Base-by-base conservation (phyloP, 2,797 vertebrate genomes). In the Echiichthys vipera region DNA sequence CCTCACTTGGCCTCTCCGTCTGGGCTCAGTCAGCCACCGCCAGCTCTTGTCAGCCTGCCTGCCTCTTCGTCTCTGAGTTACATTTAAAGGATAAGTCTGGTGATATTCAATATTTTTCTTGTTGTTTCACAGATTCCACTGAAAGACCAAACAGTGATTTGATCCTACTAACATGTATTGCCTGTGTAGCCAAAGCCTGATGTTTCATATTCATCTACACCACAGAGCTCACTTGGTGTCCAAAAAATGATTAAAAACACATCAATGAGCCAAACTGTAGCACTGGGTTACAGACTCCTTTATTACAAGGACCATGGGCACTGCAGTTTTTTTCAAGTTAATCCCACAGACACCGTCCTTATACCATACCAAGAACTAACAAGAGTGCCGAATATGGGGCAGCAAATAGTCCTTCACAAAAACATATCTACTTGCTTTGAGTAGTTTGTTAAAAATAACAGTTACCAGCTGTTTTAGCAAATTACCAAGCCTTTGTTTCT, bases 1-100 rank as follows among this genome's bases (percentile, higher is more conserved):
- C 77, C 80, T 76, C 71, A 84, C 79, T 89, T 83, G 84, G 86
- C 80, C 85, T 84, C 83, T 75, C 64, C 47, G 82, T 69, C 89
- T 88, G 83, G 47, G 64, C 73, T 84, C 67, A 82, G 77, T 84
- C 75, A 83, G 68, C 34, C 57, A 63, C 63, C 12, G 25, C 64
- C 45, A 14, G 57, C 75, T 63, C 65, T 70, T 67, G 75, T 78
- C 74, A 67, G 54, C 74, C 59, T 2, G 20, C 47, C 39, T 59
- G 58, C 43, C 50, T 49, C 40, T 66, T 66, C 65, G 55, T 77
- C 46, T 74, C 53, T 55, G 8, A 66, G 36, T 76, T 50, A 61
- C 17, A 5, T 46, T 70, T 64, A 59, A 57, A 50, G 55, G 39
- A 75, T 32, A 37, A 46, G 39, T 24, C 30, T 53, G 36, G 18